phyloP scores from a whole-genome alignment of 2,888 invertebrate species.

The Hirtodrosophila confusa region DNA sequence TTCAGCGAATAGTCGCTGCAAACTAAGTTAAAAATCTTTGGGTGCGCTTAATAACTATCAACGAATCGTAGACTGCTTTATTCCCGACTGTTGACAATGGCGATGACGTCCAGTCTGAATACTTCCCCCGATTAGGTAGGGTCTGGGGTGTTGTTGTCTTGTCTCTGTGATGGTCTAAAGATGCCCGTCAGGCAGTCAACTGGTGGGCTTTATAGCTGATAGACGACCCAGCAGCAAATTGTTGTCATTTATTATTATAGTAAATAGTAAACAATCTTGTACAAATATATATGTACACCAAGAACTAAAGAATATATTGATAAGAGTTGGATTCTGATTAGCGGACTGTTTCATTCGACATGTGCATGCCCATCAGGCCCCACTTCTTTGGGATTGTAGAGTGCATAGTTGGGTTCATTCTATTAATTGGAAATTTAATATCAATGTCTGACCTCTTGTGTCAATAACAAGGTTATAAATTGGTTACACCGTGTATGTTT shows the following conservation, averaged over 20 bases:
- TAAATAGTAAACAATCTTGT: conserved; percentile 51
- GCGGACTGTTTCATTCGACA: conserved; percentile 1
- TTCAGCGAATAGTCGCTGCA: conserved; percentile 32
- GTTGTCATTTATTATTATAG: conserved; percentile 39
- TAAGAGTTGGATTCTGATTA: conserved; percentile 49
- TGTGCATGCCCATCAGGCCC: background rate
- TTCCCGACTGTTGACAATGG: conserved; percentile 31
- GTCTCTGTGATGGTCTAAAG: conserved; percentile 13
- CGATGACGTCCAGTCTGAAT: conserved; percentile 43
- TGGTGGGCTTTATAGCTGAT: conserved; percentile 45
- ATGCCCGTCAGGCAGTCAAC: conserved; percentile 10
- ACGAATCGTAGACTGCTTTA: conserved; percentile 22
- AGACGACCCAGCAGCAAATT: conserved; percentile 19
- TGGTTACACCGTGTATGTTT: too few relatives aligned
- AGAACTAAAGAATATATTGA: conserved; percentile 41
- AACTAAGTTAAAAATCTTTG: conserved; percentile 47
- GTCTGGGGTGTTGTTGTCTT: conserved; percentile 12
- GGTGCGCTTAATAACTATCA: conserved; percentile 19
- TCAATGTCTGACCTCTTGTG: background rate
- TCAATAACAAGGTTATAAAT: background rate
- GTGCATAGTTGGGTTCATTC: conserved; percentile 11
- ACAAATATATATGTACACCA: conserved; percentile 33
- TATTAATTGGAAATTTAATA: conserved; percentile 44
- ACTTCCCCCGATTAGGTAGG: background rate
- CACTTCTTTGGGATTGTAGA: background rate